phyloP scores from a whole-genome alignment of 2,113 vertebrate species.

The Illadopsis cleaveri region DNA sequence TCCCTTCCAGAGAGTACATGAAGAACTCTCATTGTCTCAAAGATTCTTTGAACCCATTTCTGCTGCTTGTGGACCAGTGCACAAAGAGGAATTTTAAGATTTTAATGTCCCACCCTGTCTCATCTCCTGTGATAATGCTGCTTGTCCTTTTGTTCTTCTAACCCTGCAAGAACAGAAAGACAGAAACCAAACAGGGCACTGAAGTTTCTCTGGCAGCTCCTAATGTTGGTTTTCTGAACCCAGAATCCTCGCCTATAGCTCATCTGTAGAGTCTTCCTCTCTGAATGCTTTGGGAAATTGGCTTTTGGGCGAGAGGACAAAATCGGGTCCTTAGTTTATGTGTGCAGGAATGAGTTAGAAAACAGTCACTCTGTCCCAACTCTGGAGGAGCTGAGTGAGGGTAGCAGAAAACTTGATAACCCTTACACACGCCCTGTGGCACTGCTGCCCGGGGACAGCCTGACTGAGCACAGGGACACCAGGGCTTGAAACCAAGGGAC shows the following conservation, averaged over 20 bases:
- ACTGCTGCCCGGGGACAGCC: neutral
- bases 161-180: neutral
- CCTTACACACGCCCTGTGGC: accelerated
- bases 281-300: neutral
- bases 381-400: neutral
- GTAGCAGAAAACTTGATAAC: neutral
- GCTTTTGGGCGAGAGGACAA: neutral
- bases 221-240: neutral
- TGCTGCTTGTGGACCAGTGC: neutral
- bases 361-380: neutral
- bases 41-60: neutral
- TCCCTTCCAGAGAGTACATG: neutral
- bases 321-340: neutral
- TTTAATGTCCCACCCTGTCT: neutral
- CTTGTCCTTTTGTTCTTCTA: neutral
- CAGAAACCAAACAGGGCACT: neutral
- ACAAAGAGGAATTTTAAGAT: neutral
- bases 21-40: neutral
- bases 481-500: accelerated
- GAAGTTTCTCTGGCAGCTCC: neutral
- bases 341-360: neutral
- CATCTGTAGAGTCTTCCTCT: neutral
- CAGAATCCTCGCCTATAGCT: neutral
- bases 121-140: neutral
- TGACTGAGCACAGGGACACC: neutral